phyloP scores from a whole-genome alignment of 2,797 vertebrate species.

The Liasis olivaceus region DNA sequence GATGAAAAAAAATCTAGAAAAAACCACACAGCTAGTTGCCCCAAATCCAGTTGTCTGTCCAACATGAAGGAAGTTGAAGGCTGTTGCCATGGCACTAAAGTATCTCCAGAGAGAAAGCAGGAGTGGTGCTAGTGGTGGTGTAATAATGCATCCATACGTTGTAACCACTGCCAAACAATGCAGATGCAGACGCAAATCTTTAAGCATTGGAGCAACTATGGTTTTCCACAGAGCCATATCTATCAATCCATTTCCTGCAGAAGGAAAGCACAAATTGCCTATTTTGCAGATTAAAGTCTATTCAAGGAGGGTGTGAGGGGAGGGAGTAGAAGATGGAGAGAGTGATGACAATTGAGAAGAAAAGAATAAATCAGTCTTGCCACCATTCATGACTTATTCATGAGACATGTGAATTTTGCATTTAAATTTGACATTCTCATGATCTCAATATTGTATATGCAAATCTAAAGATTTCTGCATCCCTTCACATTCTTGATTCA shows the following conservation, averaged over 20 bases:
- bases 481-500: constrained; percentile 65
- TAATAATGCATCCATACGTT: constrained; percentile 66
- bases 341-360: constrained; percentile 60
- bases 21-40: constrained; percentile 62
- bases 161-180: constrained; percentile 68
- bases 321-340: constrained; percentile 31
- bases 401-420: constrained; percentile 77
- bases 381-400: constrained; percentile 76
- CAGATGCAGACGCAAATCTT: constrained; percentile 58
- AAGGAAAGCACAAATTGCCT: constrained; percentile 66
- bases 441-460: constrained; percentile 79
- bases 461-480: constrained; percentile 73
- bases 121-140: not conserved
- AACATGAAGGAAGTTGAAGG: constrained; percentile 68
- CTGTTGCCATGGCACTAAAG: constrained; percentile 73
- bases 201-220: constrained; percentile 65
- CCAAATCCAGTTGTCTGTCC: constrained; percentile 67
- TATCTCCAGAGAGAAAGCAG: constrained; percentile 62
- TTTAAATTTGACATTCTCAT: constrained; percentile 79
- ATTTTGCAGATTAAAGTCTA: constrained; percentile 64
- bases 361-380: constrained; percentile 68
- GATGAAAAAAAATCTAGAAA: no score
- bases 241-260: constrained; percentile 58
- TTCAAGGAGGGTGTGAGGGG: constrained; percentile 23
- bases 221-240: constrained; percentile 61